Evolutionary conservation across 2,113 vertebrate species (phyloP).

Genomic region (Raphicerus campestris): DNA sequence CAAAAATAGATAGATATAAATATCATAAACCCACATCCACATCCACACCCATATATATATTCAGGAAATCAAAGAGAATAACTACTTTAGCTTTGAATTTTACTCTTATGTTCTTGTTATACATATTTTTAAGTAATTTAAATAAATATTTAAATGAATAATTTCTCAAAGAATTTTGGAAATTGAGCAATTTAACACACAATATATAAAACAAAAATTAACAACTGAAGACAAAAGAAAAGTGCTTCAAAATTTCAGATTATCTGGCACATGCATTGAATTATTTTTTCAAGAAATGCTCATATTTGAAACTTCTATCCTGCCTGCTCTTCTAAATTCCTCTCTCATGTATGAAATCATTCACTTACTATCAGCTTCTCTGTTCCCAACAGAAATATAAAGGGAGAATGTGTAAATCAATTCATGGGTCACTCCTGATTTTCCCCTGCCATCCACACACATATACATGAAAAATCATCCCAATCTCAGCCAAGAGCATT

Average conservation of each 20-base stretch:
- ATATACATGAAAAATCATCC: neutral
- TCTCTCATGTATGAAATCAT: neutral
- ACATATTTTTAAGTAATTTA: neutral
- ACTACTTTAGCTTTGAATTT: neutral
- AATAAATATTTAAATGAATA: neutral
- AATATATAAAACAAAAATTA: neutral
- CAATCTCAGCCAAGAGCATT: neutral
- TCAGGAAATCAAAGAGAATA: neutral
- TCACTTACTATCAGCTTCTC: neutral
- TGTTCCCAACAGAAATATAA: neutral
- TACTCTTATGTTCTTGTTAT: neutral
- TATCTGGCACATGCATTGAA: neutral
- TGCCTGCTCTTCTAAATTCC: neutral
- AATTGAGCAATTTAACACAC: neutral
- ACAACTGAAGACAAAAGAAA: neutral
- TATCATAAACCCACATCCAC: neutral
- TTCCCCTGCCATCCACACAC: neutral
- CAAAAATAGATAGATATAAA: neutral
- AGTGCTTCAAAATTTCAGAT: neutral
- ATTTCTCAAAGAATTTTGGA: neutral
- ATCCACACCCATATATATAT: neutral
- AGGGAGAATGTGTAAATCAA: neutral
- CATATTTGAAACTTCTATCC: neutral
- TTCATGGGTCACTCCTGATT: accelerated
- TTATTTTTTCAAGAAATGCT: neutral